Evolutionary conservation across 2,888 invertebrate genomes (phyloP), one percentile per base, ranked within the genome.

Genomic region (Onchidella celtica): DNA sequence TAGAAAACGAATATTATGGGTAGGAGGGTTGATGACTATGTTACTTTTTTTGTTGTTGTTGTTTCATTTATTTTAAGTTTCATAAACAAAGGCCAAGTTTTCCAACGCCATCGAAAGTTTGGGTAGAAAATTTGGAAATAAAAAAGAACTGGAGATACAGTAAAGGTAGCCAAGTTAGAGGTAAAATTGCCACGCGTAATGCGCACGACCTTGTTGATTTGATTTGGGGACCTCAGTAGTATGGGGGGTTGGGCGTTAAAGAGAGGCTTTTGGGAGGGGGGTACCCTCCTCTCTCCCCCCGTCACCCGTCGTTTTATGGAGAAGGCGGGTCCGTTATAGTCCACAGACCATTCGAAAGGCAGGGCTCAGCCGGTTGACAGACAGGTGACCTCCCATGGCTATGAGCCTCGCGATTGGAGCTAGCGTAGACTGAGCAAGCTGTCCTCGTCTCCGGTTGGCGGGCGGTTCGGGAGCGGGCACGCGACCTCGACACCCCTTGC

Each of bases 401-500:
- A 47, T 27, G 0, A 29, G 36, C 24, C n/a, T 36, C 14, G 69
- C 73, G 36, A 73, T 73, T 73, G 73, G 73, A 34, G 32, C 36
- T n/a, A 1, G 29, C 17, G 17, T 27, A 11, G 14, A 17, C 14
- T 21, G 34, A 34, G 21, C 34, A 2, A 17, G 17, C 17, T 59
- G 57, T 34, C 73, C 40, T 21, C 27, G 57, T 21, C 34, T 73
- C n/a, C 57, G 11, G 61, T 59, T 75, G 79, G 65, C 32, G 69
- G 70, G 55, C 57, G 63, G 38, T 57, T 61, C 61, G 70, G 36
- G 29, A 4, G 38, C 69, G 65, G 83, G 75, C 77, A 83, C 83
- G 77, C 83, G 83, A 72, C 79, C 57, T 47, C 32, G 55, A 77
- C 72, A 59, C 72, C 47, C 40, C 34, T n/a, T 55, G 65, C 75